A percentile compares a stretch with the other conserved stretches of the same genome.
Evolutionary conservation across 2,797 vertebrate genomes (phyloP).

Genomic region (Carduelis carduelis): DNA sequence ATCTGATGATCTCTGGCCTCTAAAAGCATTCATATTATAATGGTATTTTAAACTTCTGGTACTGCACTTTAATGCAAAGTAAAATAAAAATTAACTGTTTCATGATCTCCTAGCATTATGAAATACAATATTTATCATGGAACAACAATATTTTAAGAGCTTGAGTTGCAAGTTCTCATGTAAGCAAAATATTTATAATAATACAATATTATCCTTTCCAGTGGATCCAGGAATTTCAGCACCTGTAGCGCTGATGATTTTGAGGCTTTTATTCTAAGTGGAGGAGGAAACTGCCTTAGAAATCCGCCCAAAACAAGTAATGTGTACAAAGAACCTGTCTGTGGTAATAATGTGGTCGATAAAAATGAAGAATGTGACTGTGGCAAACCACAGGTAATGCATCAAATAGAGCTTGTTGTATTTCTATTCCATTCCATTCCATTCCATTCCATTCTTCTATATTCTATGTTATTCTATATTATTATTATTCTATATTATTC

Average conservation of each 20-base stretch:
- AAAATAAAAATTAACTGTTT: background rate
- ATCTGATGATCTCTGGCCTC: background rate
- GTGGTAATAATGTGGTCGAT: constrained; percentile 86
- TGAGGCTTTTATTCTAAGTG: constrained; percentile 76
- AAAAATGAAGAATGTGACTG: constrained; percentile 87
- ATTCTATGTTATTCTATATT: no score
- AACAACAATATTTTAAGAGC: background rate
- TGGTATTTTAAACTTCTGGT: background rate
- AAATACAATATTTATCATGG: background rate
- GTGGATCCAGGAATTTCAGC: constrained; percentile 80
- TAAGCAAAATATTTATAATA: background rate
- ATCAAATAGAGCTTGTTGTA: background rate
- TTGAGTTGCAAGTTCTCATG: background rate
- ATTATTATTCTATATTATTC: background rate
- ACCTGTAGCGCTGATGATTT: constrained; percentile 82
- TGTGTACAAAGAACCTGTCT: constrained; percentile 73
- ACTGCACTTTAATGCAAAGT: background rate
- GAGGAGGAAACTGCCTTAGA: constrained; percentile 82
- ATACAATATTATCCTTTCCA: constrained; percentile 36
- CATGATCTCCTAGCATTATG: background rate
- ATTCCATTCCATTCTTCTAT: no score
- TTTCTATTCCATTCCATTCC: background rate
- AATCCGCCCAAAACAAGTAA: constrained; percentile 77
- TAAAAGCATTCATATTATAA: background rate
- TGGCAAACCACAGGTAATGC: constrained; percentile 79